Base-by-base conservation (phyloP, 2,888 invertebrate species). In the Neoascia interrupta region DNA sequence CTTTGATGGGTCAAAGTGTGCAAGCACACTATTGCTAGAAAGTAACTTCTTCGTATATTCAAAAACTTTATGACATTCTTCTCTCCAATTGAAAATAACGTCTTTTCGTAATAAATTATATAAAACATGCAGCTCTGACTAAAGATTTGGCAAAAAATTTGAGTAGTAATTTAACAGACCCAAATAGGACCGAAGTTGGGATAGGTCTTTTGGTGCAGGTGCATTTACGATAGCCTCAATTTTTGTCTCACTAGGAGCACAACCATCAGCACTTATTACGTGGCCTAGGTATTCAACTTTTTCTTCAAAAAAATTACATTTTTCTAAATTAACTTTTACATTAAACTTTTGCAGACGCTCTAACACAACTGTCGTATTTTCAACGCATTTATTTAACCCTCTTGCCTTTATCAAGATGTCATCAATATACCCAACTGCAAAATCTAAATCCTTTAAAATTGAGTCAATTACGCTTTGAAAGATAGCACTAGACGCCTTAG, bases 1-100 rank as follows among this genome's bases (percentile, higher is more conserved):
- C 37, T 79, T 68, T 11, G 51, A 34, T 18, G 53, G 47, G 28
- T 73, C 66, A n/a, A n/a, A n/a, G n/a, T n/a, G n/a, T n/a, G n/a
- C n/a, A n/a, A n/a, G n/a, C n/a, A n/a, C n/a, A n/a, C 43, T 56
- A 8, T 18, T 19, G 11, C 19, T 21, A 13, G 21, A 19, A 3
- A 56, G 13, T n/a, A 56, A 43, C 6, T 18, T 11, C 18, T 56
- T 56, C 3, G 56, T 56, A 28, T 31, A 16, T 16, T 51, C 34
- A 34, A 51, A 36, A 34, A 34, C 41, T 21, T 41, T 28, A 18
- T 56, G 28, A 19, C 31, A 56, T 2, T 28, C 41, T 5, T 31
- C 13, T 8, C 19, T 19, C 31, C 56, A 56, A 10, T 28, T 11
- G 31, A 16, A 56, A n/a, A 11, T 31, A 2, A 43, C 19, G 18